Evolutionary conservation across 1,140 invertebrate genomes (phyloP), one percentile per base, ranked within the genome.

Genomic region (Holcopasites calliopsidis): DNA sequence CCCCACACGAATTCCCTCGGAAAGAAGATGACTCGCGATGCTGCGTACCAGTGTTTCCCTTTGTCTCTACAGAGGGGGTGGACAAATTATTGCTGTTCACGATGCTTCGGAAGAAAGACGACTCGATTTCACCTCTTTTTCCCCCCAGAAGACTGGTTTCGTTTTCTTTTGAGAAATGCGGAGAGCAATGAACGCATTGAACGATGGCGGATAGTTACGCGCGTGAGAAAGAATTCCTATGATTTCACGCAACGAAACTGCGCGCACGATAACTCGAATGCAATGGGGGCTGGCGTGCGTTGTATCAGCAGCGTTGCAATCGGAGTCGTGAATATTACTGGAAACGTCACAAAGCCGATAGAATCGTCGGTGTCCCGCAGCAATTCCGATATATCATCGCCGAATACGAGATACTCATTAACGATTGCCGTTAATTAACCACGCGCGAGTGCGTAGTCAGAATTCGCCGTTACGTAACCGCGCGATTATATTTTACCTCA

Each of bases 241-340:
- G 16, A 55, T 16, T 55, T 16, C 11, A 47, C 16, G 18, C n/a
- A 26, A 11, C 18, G 69, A 62, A 62, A 50, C 33, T 21, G 42
- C 42, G 54, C 10, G 55, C 31, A 44, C 23, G 69, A 40, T 71
- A 62, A 71, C 52, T 35, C 42, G 65, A 52, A 61, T 28, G 49
- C 58, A 69, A 79, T 57, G 61, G 35, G 13, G 35, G 26, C 40
- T n/a, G 40, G 61, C 72, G 40, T 71, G 50, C 65, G 80, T 81
- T 76, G 38, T 66, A 44, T 66, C 42, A 42, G 50, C 60, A 35
- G 66, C 49, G 23, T 23, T 38, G 58, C 26, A 52, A 58, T 33
- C 38, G n/a, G 33, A 65, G 65, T 31, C 49, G 60, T 49, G 33
- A 76, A 58, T 21, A 58, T 58, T 65, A 42, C 23, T 49, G 44